A percentile compares a stretch with the other conserved stretches of the same genome.
Conservation (phyloP, 2,113 vertebrate species). For the Thryonomys swinderianus region DNA sequence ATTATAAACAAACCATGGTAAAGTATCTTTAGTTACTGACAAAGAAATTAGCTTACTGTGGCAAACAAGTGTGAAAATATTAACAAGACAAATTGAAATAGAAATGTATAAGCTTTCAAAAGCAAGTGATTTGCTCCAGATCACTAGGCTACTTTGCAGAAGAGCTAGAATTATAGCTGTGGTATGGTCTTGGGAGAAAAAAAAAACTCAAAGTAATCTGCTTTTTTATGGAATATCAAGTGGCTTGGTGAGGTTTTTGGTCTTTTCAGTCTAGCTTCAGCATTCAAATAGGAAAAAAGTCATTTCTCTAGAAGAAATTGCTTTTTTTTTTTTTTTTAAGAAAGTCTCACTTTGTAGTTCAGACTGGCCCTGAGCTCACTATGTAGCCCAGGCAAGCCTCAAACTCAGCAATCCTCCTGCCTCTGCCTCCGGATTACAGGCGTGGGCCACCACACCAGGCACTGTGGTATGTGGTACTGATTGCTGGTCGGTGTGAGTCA, state of each 20-base stretch:
- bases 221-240: neutral
- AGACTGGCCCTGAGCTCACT: no score
- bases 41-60: neutral
- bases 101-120: conserved; percentile 29
- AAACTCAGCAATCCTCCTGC: no score
- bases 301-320: neutral
- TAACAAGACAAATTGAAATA: conserved; percentile 48
- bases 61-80: conserved; percentile 19
- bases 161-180: conserved; percentile 10
- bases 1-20: neutral
- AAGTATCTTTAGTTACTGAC: neutral
- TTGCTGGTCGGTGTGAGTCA: no score
- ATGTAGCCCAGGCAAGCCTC: no score
- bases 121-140: conserved; percentile 5
- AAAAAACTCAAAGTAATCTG: neutral
- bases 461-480: no score
- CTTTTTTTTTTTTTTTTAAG: no score
- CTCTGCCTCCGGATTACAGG: no score
- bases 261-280: neutral
- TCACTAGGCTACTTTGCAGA: conserved; percentile 22
- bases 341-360: no score
- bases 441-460: no score
- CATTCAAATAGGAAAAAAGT: neutral
- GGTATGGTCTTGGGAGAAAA: neutral
- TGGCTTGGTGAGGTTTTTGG: neutral